Percentiles rank a stretch among this genome's conserved stretches.
Evolutionary conservation across 1,140 invertebrate genomes (phyloP).

Genomic region (Pteromalus puparum): DNA sequence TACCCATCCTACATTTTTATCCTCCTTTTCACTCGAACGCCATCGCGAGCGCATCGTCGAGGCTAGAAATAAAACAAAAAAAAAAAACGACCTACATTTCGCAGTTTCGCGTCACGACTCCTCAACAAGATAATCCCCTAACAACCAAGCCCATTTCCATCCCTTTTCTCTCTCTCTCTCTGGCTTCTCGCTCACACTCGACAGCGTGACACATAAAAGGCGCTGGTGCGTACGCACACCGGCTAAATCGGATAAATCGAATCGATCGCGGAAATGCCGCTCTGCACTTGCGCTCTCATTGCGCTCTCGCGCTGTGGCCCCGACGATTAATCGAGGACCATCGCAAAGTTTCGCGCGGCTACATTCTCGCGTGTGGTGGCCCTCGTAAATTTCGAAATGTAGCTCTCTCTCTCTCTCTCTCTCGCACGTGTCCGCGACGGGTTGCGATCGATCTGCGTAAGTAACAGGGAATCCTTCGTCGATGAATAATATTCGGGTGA

Average conservation of each 20-base stretch:
- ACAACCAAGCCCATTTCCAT: not conserved
- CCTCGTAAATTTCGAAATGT: conserved; percentile 22
- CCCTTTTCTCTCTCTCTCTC: not conserved
- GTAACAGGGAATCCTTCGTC: not conserved
- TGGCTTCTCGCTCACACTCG: not conserved
- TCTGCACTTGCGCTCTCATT: conserved; percentile 16
- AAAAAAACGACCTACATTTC: too few relatives aligned
- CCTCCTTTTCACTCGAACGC: too few relatives aligned
- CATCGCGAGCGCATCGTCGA: too few relatives aligned
- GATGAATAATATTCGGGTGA: conserved; percentile 4
- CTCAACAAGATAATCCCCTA: not conserved
- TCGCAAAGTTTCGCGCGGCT: conserved; percentile 42
- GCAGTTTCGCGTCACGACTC: not conserved
- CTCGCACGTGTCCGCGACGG: conserved; percentile 27
- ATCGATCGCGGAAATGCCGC: conserved; percentile 21
- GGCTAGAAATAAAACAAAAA: too few relatives aligned
- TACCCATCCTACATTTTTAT: too few relatives aligned
- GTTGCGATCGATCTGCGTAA: conserved; percentile 45
- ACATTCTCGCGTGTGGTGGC: conserved; percentile 53
- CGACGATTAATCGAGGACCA: conserved; percentile 32
- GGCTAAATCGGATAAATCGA: conserved; percentile 27
- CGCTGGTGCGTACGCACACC: not conserved
- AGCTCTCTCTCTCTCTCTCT: too few relatives aligned
- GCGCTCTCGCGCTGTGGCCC: not conserved
- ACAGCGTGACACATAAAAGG: not conserved